Percentiles rank a stretch among this genome's conserved stretches.
Evolutionary conservation across 2,113 vertebrate genomes (phyloP).

Genomic region (Lophius piscatorius): DNA sequence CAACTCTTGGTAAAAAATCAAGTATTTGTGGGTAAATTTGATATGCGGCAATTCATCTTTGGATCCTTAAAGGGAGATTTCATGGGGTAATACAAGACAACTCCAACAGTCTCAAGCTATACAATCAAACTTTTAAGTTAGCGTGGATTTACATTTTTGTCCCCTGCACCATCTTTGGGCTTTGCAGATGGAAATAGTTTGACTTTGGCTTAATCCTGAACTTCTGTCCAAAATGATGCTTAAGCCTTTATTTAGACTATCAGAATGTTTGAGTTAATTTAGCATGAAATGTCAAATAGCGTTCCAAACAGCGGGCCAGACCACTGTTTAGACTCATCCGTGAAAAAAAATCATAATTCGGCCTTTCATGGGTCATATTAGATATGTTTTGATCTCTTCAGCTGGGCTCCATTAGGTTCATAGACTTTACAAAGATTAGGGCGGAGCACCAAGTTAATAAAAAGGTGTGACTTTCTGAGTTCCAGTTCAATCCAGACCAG

Average conservation of each 20-base stretch:
- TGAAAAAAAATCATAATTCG: not conserved
- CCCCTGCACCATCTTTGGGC: not conserved
- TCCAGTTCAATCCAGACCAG: too few species aligned
- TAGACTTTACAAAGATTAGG: too few species aligned
- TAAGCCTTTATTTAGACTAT: conserved; percentile 19
- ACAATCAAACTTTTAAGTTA: not conserved
- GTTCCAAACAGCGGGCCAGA: conserved; percentile 3
- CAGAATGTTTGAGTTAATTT: not conserved
- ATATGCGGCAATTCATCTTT: not conserved
- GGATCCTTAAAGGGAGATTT: too few species aligned
- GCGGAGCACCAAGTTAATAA: too few species aligned
- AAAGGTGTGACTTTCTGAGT: too few species aligned
- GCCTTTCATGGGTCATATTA: not conserved
- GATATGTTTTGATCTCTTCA: not conserved
- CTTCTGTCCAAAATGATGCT: not conserved
- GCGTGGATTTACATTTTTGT: not conserved
- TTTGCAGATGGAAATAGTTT: not conserved
- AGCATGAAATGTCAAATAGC: not conserved
- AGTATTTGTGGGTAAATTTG: too few species aligned
- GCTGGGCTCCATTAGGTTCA: too few species aligned
- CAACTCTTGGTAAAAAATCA: too few species aligned
- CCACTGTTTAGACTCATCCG: not conserved
- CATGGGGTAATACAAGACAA: too few species aligned
- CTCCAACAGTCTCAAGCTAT: conserved; percentile 15
- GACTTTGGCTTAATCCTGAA: conserved; percentile 3